phyloP scores from a whole-genome alignment of 35 echinoderm and acorn worm genomes.

The Lytechinus variegatus region DNA sequence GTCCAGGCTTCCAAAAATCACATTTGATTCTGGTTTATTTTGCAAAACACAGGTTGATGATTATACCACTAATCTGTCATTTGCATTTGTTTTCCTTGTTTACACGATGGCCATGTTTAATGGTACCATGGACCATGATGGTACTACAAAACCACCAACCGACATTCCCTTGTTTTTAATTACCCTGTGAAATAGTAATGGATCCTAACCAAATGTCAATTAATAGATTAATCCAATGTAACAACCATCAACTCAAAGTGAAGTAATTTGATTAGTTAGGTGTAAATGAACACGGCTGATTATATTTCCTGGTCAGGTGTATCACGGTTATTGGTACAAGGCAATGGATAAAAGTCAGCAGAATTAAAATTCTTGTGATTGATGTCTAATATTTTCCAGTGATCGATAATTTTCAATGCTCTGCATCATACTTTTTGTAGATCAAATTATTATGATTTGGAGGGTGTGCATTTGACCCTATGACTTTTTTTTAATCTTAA shows the following conservation, averaged over 20 bases:
- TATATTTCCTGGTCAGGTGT: conserved; percentile 5
- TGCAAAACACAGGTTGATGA: neutral
- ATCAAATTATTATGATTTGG: neutral
- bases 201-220: neutral
- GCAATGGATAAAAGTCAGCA: neutral
- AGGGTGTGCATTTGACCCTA: too few relatives aligned
- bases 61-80: neutral
- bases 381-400: neutral
- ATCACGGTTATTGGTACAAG: too few relatives aligned
- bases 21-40: neutral
- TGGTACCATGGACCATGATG: too few relatives aligned
- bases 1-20: too few relatives aligned
- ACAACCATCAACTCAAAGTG: neutral
- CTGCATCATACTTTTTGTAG: neutral
- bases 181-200: neutral
- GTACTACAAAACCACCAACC: neutral
- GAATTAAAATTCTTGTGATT: neutral
- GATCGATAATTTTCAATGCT: neutral
- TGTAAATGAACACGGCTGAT: neutral
- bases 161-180: neutral
- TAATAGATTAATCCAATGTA: neutral
- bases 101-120: neutral
- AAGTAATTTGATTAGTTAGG: neutral
- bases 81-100: neutral
- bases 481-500: too few relatives aligned